These are phyloP conservation scores for Nothoprocta perdicaria DNA, from an alignment of 2,113 vertebrate species.

Conservation along the genomic window DNA sequence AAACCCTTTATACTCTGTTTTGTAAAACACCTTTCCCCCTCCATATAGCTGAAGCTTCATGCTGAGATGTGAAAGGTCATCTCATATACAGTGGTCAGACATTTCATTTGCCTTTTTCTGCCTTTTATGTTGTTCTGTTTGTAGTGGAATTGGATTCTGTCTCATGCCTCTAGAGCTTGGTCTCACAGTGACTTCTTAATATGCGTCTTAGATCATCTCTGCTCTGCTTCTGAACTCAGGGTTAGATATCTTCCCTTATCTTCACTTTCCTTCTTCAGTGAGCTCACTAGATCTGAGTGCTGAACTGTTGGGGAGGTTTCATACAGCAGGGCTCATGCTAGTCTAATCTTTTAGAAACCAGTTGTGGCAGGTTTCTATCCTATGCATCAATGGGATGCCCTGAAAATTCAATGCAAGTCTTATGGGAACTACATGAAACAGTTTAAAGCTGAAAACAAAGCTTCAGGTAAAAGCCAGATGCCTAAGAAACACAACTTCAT, in stretches of 20 bases:
- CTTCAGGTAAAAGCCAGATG: background rate
- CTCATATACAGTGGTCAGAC: background rate
- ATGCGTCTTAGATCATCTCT: fast-evolving
- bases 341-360: background rate
- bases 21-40: background rate
- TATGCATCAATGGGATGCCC: background rate
- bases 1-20: background rate
- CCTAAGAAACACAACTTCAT: fast-evolving
- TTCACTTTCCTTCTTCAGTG: background rate
- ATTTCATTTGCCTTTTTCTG: background rate
- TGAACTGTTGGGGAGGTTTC: background rate
- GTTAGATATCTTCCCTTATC: background rate
- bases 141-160: background rate
- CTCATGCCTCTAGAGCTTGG: background rate
- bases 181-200: background rate
- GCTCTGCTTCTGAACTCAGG: background rate
- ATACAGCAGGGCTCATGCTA: background rate
- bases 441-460: background rate
- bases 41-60: background rate
- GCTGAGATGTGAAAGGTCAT: background rate
- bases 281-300: background rate
- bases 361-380: background rate
- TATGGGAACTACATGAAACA: fast-evolving
- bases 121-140: background rate
- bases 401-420: background rate